Evolutionary conservation across 1,140 invertebrate genomes (phyloP).

Genomic region (Drosophila pachea): DNA sequence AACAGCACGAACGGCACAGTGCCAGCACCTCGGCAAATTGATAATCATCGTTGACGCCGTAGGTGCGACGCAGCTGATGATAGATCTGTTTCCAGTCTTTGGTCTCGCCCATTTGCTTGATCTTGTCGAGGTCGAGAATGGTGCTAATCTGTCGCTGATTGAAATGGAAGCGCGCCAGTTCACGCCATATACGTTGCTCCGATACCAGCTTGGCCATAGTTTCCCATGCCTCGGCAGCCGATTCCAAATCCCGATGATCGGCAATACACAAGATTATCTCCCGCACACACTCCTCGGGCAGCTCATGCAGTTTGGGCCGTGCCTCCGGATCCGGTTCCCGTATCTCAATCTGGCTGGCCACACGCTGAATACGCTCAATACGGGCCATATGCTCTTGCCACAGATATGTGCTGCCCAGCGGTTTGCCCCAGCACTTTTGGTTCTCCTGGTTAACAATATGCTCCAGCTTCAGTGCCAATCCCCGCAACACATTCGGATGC

Average conservation of each 20-base stretch:
- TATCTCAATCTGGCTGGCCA: slow-evolving; percentile 89
- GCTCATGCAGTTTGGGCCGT: slow-evolving; percentile 89
- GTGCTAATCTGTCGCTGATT: slow-evolving; percentile 89
- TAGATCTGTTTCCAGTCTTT: slow-evolving; percentile 86
- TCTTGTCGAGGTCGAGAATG: slow-evolving; percentile 82
- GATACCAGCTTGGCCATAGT: slow-evolving; percentile 89
- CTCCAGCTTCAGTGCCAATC: slow-evolving; percentile 87
- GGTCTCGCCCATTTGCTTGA: slow-evolving; percentile 79
- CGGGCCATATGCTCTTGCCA: slow-evolving; percentile 93
- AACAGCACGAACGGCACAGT: slow-evolving; percentile 95
- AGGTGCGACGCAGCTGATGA: slow-evolving; percentile 88
- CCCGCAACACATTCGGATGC: slow-evolving; percentile 89
- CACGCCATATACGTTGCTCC: slow-evolving; percentile 94
- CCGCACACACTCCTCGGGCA: slow-evolving; percentile 95
- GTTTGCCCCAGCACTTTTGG: slow-evolving; percentile 89
- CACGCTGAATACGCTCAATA: slow-evolving; percentile 89
- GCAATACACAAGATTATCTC: slow-evolving; percentile 93
- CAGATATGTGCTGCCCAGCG: slow-evolving; percentile 91
- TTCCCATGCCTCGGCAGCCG: slow-evolving; percentile 82
- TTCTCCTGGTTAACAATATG: slow-evolving; percentile 84
- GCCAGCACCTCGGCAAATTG: slow-evolving; percentile 96
- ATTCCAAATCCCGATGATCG: slow-evolving; percentile 92
- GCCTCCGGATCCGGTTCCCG: slow-evolving; percentile 90
- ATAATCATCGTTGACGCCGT: slow-evolving; percentile 91
- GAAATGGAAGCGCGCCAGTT: slow-evolving; percentile 96